Base-by-base conservation (phyloP, 1,140 invertebrate species). In the Macrotrachela quadricornifera region DNA sequence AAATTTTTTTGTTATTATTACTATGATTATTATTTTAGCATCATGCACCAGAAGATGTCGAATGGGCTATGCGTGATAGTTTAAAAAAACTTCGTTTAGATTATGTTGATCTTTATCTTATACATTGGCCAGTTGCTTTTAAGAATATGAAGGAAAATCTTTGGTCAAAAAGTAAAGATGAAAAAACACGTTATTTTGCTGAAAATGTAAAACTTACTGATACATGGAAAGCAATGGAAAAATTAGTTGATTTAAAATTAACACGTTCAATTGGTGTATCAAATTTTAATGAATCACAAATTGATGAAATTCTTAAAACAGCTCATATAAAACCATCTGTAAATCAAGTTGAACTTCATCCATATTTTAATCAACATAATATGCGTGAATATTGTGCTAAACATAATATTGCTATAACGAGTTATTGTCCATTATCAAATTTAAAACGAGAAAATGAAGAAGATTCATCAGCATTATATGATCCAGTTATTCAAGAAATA, bases 281-380 rank as follows among this genome's bases (percentile, higher is more conserved):
- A 1, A 65, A 65, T 51, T 65, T 65, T 52, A 59, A 59, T 18
- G 49, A 64, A 10, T 56, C 59, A 0, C 64, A 65, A 53, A 46
- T 65, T 6, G 52, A 64, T 45, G 60, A 57, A 10, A 49, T 65
- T 46, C 52, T 51, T 36, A 43, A 56, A 14, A 56, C 59, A 10
- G 61, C 59, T 9, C 42, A 57, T 15, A 62, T 63, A 12, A 55
- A 48, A 1, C 64, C 64, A 39, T 50, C 57, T 18, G 62, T 65
- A 36, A 65, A 65, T 47, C 64, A 65, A 50, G 61, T 66, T 30
- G 64, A 66, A 54, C 56, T 66, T 2, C 62, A 66, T 43, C 61
- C 61, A 10, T 65, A 57, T 57, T 58, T 56, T 46, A 57, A 56
- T 47, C 57, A 61, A 43, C 15, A 15, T 2, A 57, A 60, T 0